phyloP scores from a whole-genome alignment of 2,797 vertebrate species.

The Sciurus carolinensis region DNA sequence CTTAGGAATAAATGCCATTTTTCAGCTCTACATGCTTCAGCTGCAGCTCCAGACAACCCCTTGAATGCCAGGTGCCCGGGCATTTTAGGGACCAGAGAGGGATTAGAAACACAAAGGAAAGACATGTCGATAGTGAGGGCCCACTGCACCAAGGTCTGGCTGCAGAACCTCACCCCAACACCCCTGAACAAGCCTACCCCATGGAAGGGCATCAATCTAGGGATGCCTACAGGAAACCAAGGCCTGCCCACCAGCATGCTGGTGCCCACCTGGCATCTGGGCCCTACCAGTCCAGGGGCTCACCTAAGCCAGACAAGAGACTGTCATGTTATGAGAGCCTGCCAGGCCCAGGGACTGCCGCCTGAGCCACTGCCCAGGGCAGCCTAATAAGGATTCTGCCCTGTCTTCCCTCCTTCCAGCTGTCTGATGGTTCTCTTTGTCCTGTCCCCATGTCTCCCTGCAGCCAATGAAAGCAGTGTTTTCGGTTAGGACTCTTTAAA shows the following conservation, averaged over 20 bases:
- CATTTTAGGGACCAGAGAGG: background rate
- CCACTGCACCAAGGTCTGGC: background rate
- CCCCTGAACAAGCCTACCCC: too few relatives aligned
- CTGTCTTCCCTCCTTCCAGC: background rate
- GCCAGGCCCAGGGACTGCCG: background rate
- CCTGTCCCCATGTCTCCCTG: background rate
- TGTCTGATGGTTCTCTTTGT: background rate
- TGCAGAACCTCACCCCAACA: background rate
- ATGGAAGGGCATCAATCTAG: background rate
- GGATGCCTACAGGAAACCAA: background rate
- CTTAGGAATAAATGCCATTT: background rate
- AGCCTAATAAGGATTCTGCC: background rate
- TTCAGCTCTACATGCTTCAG: background rate
- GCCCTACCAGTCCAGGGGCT: background rate
- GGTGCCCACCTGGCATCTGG: too few relatives aligned
- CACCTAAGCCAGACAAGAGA: background rate
- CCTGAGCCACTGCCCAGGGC: background rate
- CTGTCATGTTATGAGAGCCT: background rate
- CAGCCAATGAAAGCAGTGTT: background rate
- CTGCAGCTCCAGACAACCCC: too few relatives aligned
- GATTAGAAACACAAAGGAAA: background rate
- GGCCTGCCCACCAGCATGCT: background rate
- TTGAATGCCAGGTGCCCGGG: background rate
- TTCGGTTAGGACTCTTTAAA: background rate
- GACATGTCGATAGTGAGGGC: too few relatives aligned